Conservation (phyloP, 2,797 vertebrate species). For the Oophaga sylvatica region DNA sequence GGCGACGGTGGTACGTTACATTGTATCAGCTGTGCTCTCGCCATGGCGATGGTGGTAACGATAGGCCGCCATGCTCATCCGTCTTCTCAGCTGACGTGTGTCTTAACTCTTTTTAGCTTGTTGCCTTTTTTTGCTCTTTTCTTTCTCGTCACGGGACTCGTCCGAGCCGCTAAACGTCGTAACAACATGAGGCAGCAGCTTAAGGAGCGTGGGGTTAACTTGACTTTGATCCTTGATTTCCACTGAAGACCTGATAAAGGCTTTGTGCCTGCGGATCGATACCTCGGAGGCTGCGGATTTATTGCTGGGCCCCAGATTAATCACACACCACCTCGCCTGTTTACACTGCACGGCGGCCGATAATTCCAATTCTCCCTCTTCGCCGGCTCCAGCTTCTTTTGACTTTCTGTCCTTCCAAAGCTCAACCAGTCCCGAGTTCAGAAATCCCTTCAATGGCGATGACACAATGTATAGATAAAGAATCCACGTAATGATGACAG, state of each 20-base stretch:
- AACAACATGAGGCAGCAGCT: conserved; percentile 14
- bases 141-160: neutral
- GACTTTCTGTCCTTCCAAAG: conserved; percentile 4
- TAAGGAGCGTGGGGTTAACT: conserved; percentile 72
- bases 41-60: too few relatives aligned
- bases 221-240: conserved; percentile 73
- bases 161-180: neutral
- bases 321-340: conserved; percentile 66
- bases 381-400: neutral
- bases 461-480: neutral
- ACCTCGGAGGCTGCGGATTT: conserved; percentile 72
- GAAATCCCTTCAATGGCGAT: neutral
- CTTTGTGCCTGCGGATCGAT: conserved; percentile 72
- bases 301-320: conserved; percentile 72
- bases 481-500: neutral
- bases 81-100: neutral
- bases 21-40: too few relatives aligned
- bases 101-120: neutral
- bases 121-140: too few relatives aligned
- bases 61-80: neutral
- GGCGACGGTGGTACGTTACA: too few relatives aligned
- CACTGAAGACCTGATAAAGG: conserved; percentile 74
- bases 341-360: conserved; percentile 11
- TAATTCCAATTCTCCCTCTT: conserved; percentile 10
- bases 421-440: neutral